These are phyloP conservation scores for Vidua chalybeata DNA, from an alignment of 2,113 vertebrate genomes.

Conservation along the genomic window DNA sequence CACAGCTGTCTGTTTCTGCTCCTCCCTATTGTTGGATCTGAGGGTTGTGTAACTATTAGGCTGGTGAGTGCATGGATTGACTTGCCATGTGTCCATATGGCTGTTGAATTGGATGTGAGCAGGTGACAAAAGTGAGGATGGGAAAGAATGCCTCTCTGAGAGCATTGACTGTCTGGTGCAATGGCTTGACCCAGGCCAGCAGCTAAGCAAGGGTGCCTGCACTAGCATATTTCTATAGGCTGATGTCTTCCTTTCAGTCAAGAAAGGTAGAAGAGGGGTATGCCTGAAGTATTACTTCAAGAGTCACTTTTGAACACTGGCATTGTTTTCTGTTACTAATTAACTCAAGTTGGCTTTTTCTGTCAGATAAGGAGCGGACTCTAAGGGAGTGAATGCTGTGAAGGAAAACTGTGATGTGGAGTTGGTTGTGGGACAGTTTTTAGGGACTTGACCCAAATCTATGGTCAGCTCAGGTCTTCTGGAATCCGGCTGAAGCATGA, in stretches of 20 bases:
- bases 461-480: neutral
- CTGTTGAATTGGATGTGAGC: accelerated
- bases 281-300: neutral
- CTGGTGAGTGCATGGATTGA: neutral
- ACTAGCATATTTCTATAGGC: neutral
- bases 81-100: accelerated
- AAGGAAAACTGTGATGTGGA: neutral
- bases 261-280: neutral
- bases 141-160: neutral
- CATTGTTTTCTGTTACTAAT: neutral
- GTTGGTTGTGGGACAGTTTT: neutral
- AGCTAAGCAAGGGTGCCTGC: neutral
- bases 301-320: neutral
- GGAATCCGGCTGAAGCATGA: neutral
- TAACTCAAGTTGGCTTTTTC: neutral
- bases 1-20: neutral
- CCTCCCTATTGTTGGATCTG: neutral
- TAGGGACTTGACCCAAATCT: neutral
- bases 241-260: neutral
- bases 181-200: neutral
- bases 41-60: neutral
- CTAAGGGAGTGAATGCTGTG: neutral
- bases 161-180: neutral
- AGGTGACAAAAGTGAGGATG: neutral
- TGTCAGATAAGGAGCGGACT: neutral